Evolutionary conservation across 2,888 invertebrate genomes (phyloP).

Genomic region (Diarsia rubi): DNA sequence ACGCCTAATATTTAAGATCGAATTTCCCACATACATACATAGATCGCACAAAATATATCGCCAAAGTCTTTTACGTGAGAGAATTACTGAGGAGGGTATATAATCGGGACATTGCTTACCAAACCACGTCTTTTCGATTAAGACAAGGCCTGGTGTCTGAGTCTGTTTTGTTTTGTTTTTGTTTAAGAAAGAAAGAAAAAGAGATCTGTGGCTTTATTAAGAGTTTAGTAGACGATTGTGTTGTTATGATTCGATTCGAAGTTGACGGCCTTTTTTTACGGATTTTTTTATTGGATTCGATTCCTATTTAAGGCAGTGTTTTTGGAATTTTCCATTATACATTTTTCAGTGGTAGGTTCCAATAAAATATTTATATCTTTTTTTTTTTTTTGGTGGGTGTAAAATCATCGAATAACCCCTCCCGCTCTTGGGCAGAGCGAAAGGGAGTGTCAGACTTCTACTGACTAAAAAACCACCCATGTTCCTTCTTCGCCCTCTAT

Average conservation of each 20-base stretch:
- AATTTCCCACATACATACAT: constrained; percentile 26
- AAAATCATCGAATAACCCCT: too few species aligned
- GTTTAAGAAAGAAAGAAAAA: background rate
- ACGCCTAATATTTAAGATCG: constrained; percentile 26
- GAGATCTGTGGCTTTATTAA: background rate
- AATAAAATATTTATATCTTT: too few species aligned
- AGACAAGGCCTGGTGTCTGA: constrained; percentile 33
- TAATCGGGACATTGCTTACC: constrained; percentile 50
- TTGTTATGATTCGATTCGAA: background rate
- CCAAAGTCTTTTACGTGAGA: constrained; percentile 52
- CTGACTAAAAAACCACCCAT: too few species aligned
- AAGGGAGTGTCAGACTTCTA: too few species aligned
- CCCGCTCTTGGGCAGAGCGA: too few species aligned
- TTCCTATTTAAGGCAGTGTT: background rate
- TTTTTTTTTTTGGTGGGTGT: too few species aligned
- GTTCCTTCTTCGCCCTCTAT: too few species aligned
- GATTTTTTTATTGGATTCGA: too few species aligned
- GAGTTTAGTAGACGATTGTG: background rate
- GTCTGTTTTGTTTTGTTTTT: constrained; percentile 43
- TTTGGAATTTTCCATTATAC: background rate
- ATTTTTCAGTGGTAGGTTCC: background rate
- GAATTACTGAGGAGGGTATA: constrained; percentile 43
- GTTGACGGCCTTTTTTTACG: too few species aligned
- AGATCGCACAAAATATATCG: constrained; percentile 39
- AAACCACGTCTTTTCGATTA: constrained; percentile 56